A percentile compares a stretch with the other conserved stretches of the same genome.
These are phyloP conservation scores for Amphiura filiformis DNA, from an alignment of 35 echinoderm and acorn worm genomes.

Conservation along the genomic window DNA sequence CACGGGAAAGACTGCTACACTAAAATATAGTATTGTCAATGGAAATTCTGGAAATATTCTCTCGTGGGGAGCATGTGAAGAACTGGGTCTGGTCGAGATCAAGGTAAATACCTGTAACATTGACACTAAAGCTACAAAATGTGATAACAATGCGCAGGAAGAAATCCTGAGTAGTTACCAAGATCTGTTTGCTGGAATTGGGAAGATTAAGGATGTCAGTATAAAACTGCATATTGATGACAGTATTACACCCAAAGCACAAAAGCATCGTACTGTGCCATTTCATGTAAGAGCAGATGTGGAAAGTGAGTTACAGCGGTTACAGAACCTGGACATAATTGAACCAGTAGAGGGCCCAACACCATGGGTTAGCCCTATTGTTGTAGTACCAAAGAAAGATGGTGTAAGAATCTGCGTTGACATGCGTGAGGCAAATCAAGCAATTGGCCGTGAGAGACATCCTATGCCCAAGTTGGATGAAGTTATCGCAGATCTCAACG, in stretches of 20 bases:
- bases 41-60: background rate
- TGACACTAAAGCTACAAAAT: too few species aligned
- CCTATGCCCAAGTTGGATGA: conserved; percentile 61
- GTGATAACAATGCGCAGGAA: too few species aligned
- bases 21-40: background rate
- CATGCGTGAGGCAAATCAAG: conserved; percentile 65
- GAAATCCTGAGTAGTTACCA: background rate
- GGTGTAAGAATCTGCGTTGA: conserved; percentile 59
- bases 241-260: conserved; percentile 35
- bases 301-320: conserved; percentile 35
- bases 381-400: conserved; percentile 47
- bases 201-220: conserved; percentile 43
- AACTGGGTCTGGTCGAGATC: background rate
- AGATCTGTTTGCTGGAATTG: conserved; percentile 11
- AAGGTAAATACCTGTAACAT: conserved; percentile 14
- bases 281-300: conserved; percentile 63
- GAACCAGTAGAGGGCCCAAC: conserved; percentile 52
- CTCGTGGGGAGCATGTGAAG: background rate
- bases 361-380: conserved; percentile 75
- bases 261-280: conserved; percentile 46
- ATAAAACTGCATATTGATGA: conserved; percentile 49
- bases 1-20: background rate
- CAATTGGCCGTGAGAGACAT: conserved; percentile 37
- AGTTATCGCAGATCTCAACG: conserved; percentile 50
- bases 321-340: conserved; percentile 41